Evolutionary conservation across 2,888 invertebrate genomes (phyloP).

Genomic region (Ceriagrion tenellum): DNA sequence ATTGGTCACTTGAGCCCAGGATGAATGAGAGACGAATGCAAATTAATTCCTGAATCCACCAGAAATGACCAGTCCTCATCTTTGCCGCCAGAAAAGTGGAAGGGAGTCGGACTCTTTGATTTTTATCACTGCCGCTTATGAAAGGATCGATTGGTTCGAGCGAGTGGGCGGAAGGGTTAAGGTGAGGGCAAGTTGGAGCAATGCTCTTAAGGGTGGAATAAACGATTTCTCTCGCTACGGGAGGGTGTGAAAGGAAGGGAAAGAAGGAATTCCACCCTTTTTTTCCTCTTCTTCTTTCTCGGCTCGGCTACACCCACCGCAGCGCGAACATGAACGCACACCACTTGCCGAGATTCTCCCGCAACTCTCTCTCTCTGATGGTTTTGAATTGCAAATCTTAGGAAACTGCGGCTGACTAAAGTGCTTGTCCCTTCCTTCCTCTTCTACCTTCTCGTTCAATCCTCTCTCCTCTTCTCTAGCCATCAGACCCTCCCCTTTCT

Average conservation of each 20-base stretch:
- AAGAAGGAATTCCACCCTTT: not conserved
- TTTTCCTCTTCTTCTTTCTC: too few relatives aligned
- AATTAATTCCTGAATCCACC: not conserved
- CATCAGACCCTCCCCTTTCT: not conserved
- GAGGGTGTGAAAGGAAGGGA: not conserved
- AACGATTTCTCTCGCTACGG: not conserved
- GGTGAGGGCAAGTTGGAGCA: not conserved
- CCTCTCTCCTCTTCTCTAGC: not conserved
- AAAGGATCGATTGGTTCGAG: not conserved
- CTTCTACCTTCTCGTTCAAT: not conserved
- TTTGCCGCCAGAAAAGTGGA: not conserved
- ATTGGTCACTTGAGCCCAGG: not conserved
- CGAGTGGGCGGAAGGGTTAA: not conserved
- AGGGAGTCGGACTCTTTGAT: not conserved
- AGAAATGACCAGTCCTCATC: not conserved
- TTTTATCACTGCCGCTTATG: not conserved
- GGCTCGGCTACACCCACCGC: not conserved
- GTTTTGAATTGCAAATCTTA: constrained; percentile 59
- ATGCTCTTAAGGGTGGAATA: not conserved
- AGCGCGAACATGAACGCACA: not conserved
- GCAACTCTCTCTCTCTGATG: constrained; percentile 25
- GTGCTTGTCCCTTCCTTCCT: constrained; percentile 22
- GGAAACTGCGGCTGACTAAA: not conserved
- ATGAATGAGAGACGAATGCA: not conserved
- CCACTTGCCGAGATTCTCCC: constrained; percentile 36